Evolutionary conservation across 2,113 vertebrate species (phyloP).

Genomic region (Oreochromis aureus): DNA sequence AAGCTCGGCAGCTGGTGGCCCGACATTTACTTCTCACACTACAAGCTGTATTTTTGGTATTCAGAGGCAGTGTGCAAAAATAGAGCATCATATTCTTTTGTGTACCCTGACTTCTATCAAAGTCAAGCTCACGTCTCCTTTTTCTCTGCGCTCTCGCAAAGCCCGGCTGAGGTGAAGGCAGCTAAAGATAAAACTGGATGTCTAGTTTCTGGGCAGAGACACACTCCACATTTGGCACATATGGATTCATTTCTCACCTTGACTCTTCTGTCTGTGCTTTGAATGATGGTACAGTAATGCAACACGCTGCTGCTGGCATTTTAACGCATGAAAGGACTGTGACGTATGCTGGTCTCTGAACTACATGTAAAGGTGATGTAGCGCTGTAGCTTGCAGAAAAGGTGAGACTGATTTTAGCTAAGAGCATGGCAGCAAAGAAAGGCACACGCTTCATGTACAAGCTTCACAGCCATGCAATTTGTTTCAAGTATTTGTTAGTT

Average conservation of each 20-base stretch:
- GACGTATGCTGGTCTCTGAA: neutral
- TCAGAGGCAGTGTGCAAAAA: conserved; percentile 6
- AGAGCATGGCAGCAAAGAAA: neutral
- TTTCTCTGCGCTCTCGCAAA: neutral
- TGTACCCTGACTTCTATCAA: conserved; percentile 5
- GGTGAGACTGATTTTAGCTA: neutral
- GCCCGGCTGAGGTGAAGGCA: neutral
- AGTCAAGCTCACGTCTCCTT: conserved; percentile 2
- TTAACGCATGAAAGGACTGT: neutral
- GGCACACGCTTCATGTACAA: neutral
- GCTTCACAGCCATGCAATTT: neutral
- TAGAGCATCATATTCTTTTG: conserved; percentile 31
- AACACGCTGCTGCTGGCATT: neutral
- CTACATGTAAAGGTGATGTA: neutral
- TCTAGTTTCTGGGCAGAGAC: neutral
- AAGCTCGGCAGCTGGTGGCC: neutral
- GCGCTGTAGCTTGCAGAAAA: neutral
- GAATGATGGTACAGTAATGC: neutral
- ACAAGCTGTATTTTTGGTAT: neutral
- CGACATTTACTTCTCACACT: conserved; percentile 42
- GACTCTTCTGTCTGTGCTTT: neutral
- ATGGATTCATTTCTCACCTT: conserved; percentile 10
- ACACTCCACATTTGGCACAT: neutral
- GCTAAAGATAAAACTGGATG: conserved; percentile 17
- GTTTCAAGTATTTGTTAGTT: neutral